A percentile compares a stretch with the other conserved stretches of the same genome.
Evolutionary conservation across 2,888 invertebrate genomes (phyloP).

Genomic region (Xylota segnis): DNA sequence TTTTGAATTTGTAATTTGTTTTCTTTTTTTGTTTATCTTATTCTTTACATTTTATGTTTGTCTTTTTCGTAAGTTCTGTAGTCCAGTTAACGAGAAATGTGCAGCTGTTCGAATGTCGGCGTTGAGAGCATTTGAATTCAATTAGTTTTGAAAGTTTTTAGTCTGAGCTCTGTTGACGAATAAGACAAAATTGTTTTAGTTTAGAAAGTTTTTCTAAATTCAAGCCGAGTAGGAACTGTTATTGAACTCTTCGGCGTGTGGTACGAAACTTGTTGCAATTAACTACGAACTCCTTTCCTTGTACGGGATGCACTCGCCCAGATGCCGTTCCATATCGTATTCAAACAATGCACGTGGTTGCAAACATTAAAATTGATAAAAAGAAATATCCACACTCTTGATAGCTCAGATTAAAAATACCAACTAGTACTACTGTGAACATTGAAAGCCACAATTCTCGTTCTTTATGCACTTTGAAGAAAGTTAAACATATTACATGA

Average conservation of each 20-base stretch:
- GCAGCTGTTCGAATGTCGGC: conserved; percentile 11
- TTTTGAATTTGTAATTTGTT: conserved; percentile 34
- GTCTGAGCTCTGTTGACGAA: background rate
- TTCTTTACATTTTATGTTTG: conserved; percentile 31
- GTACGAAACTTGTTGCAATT: too few relatives aligned
- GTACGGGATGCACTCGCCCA: too few relatives aligned
- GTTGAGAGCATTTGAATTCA: background rate
- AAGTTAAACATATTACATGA: conserved; percentile 40
- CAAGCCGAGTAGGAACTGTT: too few relatives aligned
- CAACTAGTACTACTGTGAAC: background rate
- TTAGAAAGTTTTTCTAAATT: background rate
- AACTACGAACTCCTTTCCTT: too few relatives aligned
- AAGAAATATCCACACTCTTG: background rate
- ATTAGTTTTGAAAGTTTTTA: background rate
- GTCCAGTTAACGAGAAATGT: conserved; percentile 67
- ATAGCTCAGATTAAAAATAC: conserved; percentile 27
- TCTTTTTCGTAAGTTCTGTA: conserved; percentile 43
- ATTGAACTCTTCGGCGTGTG: too few relatives aligned
- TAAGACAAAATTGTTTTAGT: background rate
- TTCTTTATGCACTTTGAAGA: conserved; percentile 49
- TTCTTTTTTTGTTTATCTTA: background rate
- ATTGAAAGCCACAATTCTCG: conserved; percentile 60
- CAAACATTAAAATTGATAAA: too few relatives aligned
- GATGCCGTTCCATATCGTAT: too few relatives aligned
- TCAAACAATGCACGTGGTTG: too few relatives aligned